These are phyloP conservation scores for Yoshiicerus persimilis DNA, from an alignment of 1,140 invertebrate species.

Conservation along the genomic window DNA sequence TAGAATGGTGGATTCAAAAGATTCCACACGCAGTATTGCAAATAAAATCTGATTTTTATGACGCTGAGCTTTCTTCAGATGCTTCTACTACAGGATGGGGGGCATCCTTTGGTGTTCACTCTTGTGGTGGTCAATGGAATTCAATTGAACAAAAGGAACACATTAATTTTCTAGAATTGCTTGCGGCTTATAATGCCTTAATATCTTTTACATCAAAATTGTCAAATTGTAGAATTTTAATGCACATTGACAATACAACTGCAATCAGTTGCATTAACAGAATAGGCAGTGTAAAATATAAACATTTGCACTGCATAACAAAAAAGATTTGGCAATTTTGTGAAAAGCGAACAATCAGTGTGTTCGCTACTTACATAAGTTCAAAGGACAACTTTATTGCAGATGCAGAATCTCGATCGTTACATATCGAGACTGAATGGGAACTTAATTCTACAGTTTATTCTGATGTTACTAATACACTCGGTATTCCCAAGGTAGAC, in stretches of 20 bases:
- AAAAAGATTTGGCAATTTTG: conserved; percentile 16
- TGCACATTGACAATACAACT: conserved; percentile 23
- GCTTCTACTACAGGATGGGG: neutral
- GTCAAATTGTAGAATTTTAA: neutral
- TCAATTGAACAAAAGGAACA: neutral
- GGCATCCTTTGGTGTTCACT: neutral
- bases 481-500: neutral
- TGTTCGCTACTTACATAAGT: conserved; percentile 15
- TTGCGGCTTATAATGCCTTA: neutral
- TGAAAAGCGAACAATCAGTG: neutral
- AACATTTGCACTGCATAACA: neutral
- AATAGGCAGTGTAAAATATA: neutral
- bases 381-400: neutral
- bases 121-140: neutral
- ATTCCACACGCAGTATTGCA: neutral
- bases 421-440: neutral
- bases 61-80: neutral
- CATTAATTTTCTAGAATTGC: neutral
- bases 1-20: neutral
- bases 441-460: neutral
- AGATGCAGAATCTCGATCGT: neutral
- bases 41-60: neutral
- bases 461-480: neutral
- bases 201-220: neutral
- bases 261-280: neutral